Evolutionary conservation across 2,113 vertebrate species (phyloP).

Genomic region (Cryptoleucopteryx plumbea): DNA sequence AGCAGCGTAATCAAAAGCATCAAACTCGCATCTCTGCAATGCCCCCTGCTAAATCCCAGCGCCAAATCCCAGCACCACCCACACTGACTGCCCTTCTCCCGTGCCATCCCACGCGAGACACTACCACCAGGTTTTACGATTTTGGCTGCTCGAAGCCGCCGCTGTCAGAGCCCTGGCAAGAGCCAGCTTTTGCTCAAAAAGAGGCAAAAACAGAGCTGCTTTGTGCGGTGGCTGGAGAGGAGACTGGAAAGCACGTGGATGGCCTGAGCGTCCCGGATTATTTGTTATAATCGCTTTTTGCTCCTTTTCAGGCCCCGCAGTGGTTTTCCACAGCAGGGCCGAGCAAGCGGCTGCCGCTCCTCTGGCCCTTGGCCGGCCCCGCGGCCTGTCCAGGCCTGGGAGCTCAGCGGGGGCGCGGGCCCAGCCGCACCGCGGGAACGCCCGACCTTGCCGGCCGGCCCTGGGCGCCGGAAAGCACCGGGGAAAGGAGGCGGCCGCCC

Average conservation of each 20-base stretch:
- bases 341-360: no score
- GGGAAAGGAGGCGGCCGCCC: no score
- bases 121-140: no score
- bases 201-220: not conserved
- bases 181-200: rapidly evolving
- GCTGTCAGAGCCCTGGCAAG: not conserved
- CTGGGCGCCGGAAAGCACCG: no score
- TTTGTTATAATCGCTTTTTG: not conserved
- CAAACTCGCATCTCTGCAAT: rapidly evolving
- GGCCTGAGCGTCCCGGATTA: rapidly evolving
- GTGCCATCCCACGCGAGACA: rapidly evolving
- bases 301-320: not conserved
- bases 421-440: no score
- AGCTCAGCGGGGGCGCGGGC: not conserved
- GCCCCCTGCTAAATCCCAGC: not conserved
- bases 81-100: rapidly evolving
- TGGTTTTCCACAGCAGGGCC: not conserved
- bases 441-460: no score
- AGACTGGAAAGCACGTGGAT: not conserved
- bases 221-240: rapidly evolving
- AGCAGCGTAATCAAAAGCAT: not conserved
- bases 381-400: not conserved
- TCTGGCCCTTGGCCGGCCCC: rapidly evolving
- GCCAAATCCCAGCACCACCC: not conserved
- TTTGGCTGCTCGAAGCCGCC: rapidly evolving